Conservation (phyloP, 2,797 vertebrate genomes). For the Phyllotis vaccarum region DNA sequence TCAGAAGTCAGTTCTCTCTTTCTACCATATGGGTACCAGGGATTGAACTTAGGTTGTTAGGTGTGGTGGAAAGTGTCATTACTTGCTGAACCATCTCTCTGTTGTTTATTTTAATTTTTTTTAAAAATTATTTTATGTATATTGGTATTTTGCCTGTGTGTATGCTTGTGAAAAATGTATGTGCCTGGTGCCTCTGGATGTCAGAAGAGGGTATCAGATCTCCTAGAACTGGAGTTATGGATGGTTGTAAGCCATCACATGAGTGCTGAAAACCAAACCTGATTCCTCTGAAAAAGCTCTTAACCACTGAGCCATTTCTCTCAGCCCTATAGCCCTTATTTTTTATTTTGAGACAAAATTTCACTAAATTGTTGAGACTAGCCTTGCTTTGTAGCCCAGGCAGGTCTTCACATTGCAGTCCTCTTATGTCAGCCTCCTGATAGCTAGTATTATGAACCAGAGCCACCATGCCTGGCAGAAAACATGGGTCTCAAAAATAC, state of each 20-base stretch:
- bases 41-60: neutral
- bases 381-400: neutral
- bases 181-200: neutral
- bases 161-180: neutral
- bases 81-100: neutral
- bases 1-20: neutral
- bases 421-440: neutral
- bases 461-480: neutral
- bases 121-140: neutral
- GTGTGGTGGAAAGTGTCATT: neutral
- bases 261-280: neutral
- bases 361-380: neutral
- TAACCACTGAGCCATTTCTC: neutral
- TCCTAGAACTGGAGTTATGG: neutral
- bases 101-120: neutral
- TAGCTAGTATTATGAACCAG: neutral
- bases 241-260: neutral
- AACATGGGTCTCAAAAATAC: conserved; percentile 1
- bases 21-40: neutral
- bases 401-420: neutral
- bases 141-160: neutral
- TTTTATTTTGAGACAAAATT: neutral
- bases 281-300: neutral
- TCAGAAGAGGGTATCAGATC: neutral
- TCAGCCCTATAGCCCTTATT: neutral